phyloP scores from a whole-genome alignment of 1,140 invertebrate species.

The Drosophila trapezifrons region DNA sequence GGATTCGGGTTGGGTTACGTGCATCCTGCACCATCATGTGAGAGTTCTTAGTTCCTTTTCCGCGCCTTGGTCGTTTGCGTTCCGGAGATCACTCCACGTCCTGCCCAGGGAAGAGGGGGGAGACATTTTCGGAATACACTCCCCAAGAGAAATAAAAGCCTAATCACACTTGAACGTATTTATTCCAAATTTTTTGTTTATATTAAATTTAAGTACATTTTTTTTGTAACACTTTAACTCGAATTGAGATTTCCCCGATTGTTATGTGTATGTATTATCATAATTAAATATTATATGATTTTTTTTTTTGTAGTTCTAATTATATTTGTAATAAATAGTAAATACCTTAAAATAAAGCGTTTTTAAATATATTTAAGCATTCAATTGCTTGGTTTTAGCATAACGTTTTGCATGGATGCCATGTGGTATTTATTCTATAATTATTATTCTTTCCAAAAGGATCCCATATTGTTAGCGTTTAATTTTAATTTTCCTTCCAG shows the following conservation, averaged over 20 bases:
- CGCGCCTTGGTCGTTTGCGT: constrained; percentile 16
- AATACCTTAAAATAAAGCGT: constrained; percentile 22
- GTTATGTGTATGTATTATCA: constrained; percentile 5
- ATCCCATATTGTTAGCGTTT: too few relatives aligned
- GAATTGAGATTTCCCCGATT: constrained; percentile 2
- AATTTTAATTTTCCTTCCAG: background rate
- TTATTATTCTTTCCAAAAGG: too few relatives aligned
- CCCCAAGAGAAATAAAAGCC: background rate
- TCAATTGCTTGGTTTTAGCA: constrained; percentile 12
- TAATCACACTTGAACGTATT: constrained; percentile 3
- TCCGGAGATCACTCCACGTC: constrained; percentile 27
- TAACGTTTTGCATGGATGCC: constrained; percentile 54
- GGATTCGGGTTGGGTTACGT: constrained; percentile 17
- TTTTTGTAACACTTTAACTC: constrained; percentile 1
- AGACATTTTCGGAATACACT: constrained; percentile 31
- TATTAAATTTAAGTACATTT: constrained; percentile 5
- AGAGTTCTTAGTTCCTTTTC: constrained; percentile 28
- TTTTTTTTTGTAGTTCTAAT: constrained; percentile 45
- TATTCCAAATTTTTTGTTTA: constrained; percentile 10
- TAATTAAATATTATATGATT: constrained; percentile 8
- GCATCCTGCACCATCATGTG: background rate
- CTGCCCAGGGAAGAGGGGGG: background rate
- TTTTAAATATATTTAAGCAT: constrained; percentile 24
- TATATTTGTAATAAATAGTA: constrained; percentile 37
- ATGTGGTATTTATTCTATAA: constrained; percentile 14